Conservation (phyloP, 2,888 invertebrate species). For the Pollenia angustigena region DNA sequence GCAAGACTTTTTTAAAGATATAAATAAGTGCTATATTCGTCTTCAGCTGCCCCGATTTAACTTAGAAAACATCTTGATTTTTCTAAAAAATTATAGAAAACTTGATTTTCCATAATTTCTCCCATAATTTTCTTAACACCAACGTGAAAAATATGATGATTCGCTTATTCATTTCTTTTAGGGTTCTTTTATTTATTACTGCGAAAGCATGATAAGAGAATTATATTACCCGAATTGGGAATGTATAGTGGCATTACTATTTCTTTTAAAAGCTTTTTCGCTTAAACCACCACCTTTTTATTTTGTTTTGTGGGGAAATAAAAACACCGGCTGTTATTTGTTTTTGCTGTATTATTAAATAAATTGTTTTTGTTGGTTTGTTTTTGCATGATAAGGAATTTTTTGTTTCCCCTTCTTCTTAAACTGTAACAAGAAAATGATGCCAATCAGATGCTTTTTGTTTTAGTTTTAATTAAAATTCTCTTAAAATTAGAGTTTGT, state of each 20-base stretch:
- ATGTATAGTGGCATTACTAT: slow-evolving; percentile 13
- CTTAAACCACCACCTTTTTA: slow-evolving; percentile 36
- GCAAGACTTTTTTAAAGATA: too few species aligned
- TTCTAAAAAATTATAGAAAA: too few species aligned
- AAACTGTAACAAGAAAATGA: neutral
- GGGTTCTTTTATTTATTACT: too few species aligned
- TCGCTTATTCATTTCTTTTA: too few species aligned
- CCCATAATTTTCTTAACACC: too few species aligned
- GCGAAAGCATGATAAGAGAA: neutral
- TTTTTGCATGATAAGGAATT: slow-evolving; percentile 5
- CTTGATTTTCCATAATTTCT: too few species aligned
- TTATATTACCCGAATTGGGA: neutral
- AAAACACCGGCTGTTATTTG: slow-evolving; percentile 56
- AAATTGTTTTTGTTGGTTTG: slow-evolving; percentile 8
- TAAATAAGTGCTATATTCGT: too few species aligned
- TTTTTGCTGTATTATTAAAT: slow-evolving; percentile 1
- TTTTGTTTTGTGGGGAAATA: neutral
- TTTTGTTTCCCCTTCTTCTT: neutral
- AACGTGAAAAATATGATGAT: too few species aligned
- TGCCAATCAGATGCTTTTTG: neutral
- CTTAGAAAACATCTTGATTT: too few species aligned
- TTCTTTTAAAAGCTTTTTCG: slow-evolving; percentile 11
- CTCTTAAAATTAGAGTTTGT: too few species aligned
- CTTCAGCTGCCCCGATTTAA: too few species aligned
- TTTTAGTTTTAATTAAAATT: too few species aligned